Base-by-base conservation (phyloP, 1,140 invertebrate species). In the Drosophila novamexicana region DNA sequence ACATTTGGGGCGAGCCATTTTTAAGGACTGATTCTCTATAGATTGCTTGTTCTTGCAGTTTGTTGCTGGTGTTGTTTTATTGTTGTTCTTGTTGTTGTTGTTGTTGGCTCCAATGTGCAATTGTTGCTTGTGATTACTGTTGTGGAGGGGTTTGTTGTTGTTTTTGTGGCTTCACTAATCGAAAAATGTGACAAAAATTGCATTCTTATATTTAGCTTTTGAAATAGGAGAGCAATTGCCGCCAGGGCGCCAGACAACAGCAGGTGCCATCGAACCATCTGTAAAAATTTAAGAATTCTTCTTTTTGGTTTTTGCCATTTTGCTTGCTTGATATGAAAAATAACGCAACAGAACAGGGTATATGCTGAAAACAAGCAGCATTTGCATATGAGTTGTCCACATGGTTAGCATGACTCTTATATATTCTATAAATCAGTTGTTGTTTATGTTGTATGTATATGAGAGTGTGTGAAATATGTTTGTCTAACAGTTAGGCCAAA, bases 281-380 rank as follows among this genome's bases (percentile, higher is more conserved):
- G 84, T 77, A 89, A 89, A 56, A 79, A 85, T 84, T 81, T 39
- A 90, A 89, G 77, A 90, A 89, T 84, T 89, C 65, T 80, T 77
- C 69, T 79, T 70, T 79, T 88, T 79, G 79, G 79, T 68, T 77
- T 74, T 75, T 72, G 61, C 39, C 49, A 66, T 82, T 76, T 64
- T 50, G 39, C 37, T 59, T 45, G 29, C 42, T 63, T 62, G 37
- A 68, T 40, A 32, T 59, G 49, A 47, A 69, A 69, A 52, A 39
- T 29, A 79, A 83, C 74, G 77, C 57, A 77, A 76, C 45, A 69
- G 29, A 72, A 79, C 59, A 22, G 49, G 61, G 29, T 65, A 72
- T 70, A 74, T 47, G 62, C 47, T 72, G 64, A 49, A 49, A 79
- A 83, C 73, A 53, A 50, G 37, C 61, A 80, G 74, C 77, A 77